Evolutionary conservation across 2,888 invertebrate species (phyloP), one percentile per base, ranked within the genome.

Genomic region (Napeogenes sylphis): DNA sequence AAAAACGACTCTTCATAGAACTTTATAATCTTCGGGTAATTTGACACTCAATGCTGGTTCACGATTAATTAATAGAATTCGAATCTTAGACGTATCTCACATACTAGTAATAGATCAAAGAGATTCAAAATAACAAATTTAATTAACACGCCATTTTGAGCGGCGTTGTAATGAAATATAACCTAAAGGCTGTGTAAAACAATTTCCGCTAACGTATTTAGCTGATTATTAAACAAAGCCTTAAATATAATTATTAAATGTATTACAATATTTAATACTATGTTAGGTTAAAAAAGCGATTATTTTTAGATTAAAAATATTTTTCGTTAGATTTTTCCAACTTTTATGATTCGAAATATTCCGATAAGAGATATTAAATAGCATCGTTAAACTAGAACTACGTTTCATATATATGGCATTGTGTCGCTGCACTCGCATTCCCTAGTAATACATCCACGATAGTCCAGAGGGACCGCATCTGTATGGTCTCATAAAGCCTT

Each of bases 81-180:
- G 51, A 32, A 38, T 45, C 56, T 56, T 12, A 45, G 30, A 3
- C 45, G 33, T 56, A 56, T 30, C 10, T 21, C 12, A 56, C 42
- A 45, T 56, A 56, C 56, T 56, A 30, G 21, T 59, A 13, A 35
- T 13, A 45, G 33, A 33, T 30, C 54, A 60, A 38, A 61, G 51
- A 30, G 30, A 30, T 30, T 12, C 51, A 47, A 42, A 57, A 63
- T 59, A 45, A 55, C 56, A 66, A 63, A 61, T 62, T 65, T 66
- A 69, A 69, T 68, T 69, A 68, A 63, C 54, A 59, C 55, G 56
- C 56, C 63, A 64, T 66, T 65, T 69, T 66, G 66, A 69, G 65
- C 63, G 61, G 56, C 58, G 53, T 56, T 61, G 55, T 68, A 66
- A 69, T 66, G 66, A 64, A 65, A 58, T 69, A 51, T 61, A 62